These are phyloP conservation scores for Mellivora capensis DNA, from an alignment of 2,113 vertebrate species.

Conservation along the genomic window DNA sequence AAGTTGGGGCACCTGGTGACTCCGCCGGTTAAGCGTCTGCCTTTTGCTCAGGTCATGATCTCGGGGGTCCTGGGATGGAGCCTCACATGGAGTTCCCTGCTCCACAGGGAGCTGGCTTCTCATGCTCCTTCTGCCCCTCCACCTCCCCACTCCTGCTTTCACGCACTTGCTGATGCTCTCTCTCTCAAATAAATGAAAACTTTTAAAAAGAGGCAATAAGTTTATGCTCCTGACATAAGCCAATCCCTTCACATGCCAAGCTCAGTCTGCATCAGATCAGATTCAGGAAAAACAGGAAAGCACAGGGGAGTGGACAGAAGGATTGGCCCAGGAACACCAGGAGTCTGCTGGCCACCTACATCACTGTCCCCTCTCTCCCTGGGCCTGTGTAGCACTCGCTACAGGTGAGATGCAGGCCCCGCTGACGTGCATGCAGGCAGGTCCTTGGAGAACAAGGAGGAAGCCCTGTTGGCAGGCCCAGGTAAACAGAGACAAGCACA, in stretches of 20 bases:
- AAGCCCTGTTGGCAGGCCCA: not conserved
- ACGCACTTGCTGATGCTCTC: not conserved
- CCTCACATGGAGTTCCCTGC: not conserved
- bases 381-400: not conserved
- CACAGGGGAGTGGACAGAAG: not conserved
- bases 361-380: fast-evolving
- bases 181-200: not conserved
- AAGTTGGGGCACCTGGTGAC: not conserved
- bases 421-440: not conserved
- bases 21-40: not conserved
- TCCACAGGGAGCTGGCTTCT: not conserved
- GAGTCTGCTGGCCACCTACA: no score
- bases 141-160: not conserved
- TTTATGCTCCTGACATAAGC: not conserved
- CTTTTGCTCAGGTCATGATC: not conserved
- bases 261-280: not conserved
- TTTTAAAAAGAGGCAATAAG: not conserved
- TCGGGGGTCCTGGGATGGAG: not conserved
- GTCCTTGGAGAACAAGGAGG: not conserved
- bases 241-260: not conserved
- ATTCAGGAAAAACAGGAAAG: not conserved
- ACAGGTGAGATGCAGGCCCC: fast-evolving
- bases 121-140: not conserved
- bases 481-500: not conserved
- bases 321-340: no score